Evolutionary conservation across 2,888 invertebrate genomes (phyloP).

Genomic region (Acanthacorydalis orientalis): DNA sequence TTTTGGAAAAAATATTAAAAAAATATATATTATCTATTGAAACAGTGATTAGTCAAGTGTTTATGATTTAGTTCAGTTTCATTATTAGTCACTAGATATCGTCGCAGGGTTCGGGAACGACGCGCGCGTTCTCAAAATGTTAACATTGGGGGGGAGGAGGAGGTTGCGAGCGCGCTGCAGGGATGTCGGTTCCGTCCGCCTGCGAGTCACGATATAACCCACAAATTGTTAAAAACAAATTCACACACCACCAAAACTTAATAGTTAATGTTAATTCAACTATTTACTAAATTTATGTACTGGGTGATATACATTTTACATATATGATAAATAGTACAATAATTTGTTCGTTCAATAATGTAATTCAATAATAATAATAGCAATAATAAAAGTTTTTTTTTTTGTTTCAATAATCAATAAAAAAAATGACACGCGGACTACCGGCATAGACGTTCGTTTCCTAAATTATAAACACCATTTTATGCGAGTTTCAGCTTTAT

Average conservation of each 20-base stretch:
- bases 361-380: constrained; percentile 22
- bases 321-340: constrained; percentile 27
- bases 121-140: neutral
- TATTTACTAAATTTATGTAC: constrained; percentile 7
- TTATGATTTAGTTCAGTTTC: constrained; percentile 5
- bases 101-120: neutral
- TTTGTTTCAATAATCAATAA: constrained; percentile 28
- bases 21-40: neutral
- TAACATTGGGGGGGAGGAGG: neutral
- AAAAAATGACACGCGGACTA: constrained; percentile 21
- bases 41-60: constrained; percentile 2
- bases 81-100: constrained; percentile 3
- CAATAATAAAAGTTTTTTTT: constrained; percentile 23
- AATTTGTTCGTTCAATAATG: constrained; percentile 18
- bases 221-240: constrained; percentile 5
- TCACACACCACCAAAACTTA: constrained; percentile 6
- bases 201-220: neutral
- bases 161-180: neutral
- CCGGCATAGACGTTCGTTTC: neutral
- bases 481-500: constrained; percentile 6
- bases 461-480: constrained; percentile 3
- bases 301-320: constrained; percentile 28
- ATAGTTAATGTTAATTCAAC: constrained; percentile 5
- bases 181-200: neutral
- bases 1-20: neutral